Evolutionary conservation across 2,888 invertebrate genomes (phyloP).

Genomic region (Tolmerus cingulatus): DNA sequence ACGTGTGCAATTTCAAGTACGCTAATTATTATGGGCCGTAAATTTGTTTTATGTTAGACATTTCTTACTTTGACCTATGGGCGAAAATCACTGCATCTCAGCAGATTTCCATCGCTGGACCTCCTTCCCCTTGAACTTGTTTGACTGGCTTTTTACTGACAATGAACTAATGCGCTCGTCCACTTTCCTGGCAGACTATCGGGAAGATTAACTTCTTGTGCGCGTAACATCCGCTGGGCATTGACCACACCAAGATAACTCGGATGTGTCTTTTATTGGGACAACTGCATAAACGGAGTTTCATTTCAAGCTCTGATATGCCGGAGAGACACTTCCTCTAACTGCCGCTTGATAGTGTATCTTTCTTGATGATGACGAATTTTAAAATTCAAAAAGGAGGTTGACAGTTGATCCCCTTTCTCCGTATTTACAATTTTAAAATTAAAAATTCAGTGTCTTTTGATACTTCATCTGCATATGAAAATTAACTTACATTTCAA

Average conservation of each 20-base stretch:
- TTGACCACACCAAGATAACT: background rate
- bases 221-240: background rate
- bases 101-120: background rate
- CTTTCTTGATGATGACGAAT: background rate
- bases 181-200: background rate
- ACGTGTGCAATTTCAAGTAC: background rate
- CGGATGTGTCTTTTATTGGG: background rate
- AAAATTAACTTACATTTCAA: too few relatives aligned
- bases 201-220: background rate
- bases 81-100: background rate
- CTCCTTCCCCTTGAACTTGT: background rate
- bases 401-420: background rate
- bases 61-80: background rate
- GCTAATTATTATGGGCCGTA: background rate
- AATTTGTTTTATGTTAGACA: background rate
- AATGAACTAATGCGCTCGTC: background rate
- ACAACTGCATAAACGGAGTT: background rate
- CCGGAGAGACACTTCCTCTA: background rate
- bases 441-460: too few relatives aligned
- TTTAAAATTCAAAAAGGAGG: background rate
- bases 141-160: background rate
- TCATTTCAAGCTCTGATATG: background rate
- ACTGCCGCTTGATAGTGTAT: background rate
- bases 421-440: too few relatives aligned
- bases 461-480: too few relatives aligned